phyloP scores from a whole-genome alignment of 35 echinoderm and acorn worm genomes.

The Hemicentrotus pulcherrimus region DNA sequence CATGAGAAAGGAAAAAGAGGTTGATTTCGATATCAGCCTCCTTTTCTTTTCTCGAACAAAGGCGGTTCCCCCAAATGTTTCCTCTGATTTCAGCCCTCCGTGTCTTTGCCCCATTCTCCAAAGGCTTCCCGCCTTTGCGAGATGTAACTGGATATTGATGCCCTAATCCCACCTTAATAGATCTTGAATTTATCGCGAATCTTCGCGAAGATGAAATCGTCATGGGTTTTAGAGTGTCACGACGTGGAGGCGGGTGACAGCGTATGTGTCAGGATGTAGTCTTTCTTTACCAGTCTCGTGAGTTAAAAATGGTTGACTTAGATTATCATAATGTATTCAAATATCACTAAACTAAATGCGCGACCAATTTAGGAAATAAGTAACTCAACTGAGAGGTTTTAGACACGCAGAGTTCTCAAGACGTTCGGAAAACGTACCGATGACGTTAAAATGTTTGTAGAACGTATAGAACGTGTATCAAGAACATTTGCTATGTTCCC shows the following conservation, averaged over 20 bases:
- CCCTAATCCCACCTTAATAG: neutral
- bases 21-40: neutral
- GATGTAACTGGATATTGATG: slow-evolving; percentile 4
- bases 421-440: too few species aligned
- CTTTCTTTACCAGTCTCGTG: neutral
- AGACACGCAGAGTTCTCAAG: too few species aligned
- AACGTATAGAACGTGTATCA: too few species aligned
- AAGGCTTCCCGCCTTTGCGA: neutral
- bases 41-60: neutral
- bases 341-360: too few species aligned
- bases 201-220: neutral
- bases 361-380: too few species aligned
- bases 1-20: slow-evolving; percentile 15
- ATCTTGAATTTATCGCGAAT: neutral
- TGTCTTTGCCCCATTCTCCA: neutral
- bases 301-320: neutral
- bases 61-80: neutral
- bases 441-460: too few species aligned
- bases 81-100: neutral
- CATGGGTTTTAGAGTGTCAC: neutral
- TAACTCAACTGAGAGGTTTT: too few species aligned
- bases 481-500: too few species aligned
- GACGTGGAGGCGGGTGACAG: neutral
- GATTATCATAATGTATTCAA: neutral
- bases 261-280: neutral